Evolutionary conservation across 2,797 vertebrate genomes (phyloP).

Genomic region (Chelonia mydas): DNA sequence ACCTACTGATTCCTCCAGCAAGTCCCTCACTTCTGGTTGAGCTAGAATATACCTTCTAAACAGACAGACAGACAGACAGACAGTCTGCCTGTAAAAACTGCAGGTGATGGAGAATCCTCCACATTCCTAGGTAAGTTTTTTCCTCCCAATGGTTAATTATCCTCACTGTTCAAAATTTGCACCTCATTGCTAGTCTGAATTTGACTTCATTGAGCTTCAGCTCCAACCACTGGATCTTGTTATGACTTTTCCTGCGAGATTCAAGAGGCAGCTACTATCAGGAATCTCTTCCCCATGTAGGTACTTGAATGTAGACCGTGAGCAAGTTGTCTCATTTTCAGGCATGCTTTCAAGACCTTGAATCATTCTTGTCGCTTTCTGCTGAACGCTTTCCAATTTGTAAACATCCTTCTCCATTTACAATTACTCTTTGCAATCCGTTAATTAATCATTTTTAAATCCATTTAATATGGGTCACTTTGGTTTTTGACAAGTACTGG

Average conservation of each 20-base stretch:
- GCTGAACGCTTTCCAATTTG: background rate
- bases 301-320: background rate
- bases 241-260: background rate
- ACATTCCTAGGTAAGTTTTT: background rate
- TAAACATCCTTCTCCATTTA: background rate
- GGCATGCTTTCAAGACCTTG: background rate
- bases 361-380: background rate
- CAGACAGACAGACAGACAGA: too few relatives aligned
- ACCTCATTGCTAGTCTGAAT: background rate
- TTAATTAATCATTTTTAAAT: background rate
- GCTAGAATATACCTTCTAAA: background rate
- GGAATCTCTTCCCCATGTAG: background rate
- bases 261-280: background rate
- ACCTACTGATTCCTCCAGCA: background rate
- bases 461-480: background rate
- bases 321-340: background rate
- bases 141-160: background rate
- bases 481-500: background rate
- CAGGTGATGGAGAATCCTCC: background rate
- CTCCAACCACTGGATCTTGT: background rate
- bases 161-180: background rate
- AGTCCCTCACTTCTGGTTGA: background rate
- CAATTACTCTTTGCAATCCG: background rate
- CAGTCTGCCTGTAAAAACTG: background rate
- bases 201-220: background rate